Evolutionary conservation across 2,888 invertebrate genomes (phyloP).

Genomic region (Agriopis marginaria): DNA sequence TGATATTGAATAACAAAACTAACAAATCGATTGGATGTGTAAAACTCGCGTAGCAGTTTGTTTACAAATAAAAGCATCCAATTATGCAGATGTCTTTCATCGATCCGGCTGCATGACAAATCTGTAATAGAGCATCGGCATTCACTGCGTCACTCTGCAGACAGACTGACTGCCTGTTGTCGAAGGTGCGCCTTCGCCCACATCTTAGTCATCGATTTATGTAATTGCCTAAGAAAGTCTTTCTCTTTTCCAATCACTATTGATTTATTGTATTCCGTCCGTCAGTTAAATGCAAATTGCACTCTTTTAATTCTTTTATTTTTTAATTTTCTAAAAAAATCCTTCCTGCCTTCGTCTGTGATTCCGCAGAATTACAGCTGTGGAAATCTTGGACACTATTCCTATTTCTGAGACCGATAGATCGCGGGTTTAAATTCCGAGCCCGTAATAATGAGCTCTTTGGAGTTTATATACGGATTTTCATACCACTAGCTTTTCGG

Average conservation of each 20-base stretch:
- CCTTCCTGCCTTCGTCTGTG: too few species aligned
- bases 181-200: conserved; percentile 27
- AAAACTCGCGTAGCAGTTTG: conserved; percentile 28
- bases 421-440: too few species aligned
- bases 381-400: too few species aligned
- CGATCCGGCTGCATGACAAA: conserved; percentile 30
- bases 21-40: background rate
- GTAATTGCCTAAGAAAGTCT: conserved; percentile 28
- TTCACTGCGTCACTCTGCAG: conserved; percentile 23
- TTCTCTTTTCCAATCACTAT: conserved; percentile 26
- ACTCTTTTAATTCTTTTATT: too few species aligned
- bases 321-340: background rate
- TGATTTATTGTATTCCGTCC: background rate
- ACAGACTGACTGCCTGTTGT: conserved; percentile 11
- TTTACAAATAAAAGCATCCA: conserved; percentile 40
- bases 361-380: too few species aligned
- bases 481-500: too few species aligned
- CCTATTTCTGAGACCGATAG: too few species aligned
- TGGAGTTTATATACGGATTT: too few species aligned
- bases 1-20: background rate
- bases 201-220: conserved; percentile 25
- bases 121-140: conserved; percentile 28
- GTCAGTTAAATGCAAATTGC: background rate
- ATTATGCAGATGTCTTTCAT: conserved; percentile 40
- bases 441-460: too few species aligned